A percentile compares a stretch with the other conserved stretches of the same genome.
Evolutionary conservation across 30 jellyfish, hydroid and myxozoan species (phyloP).

Genomic region (Aurelia aurita): DNA sequence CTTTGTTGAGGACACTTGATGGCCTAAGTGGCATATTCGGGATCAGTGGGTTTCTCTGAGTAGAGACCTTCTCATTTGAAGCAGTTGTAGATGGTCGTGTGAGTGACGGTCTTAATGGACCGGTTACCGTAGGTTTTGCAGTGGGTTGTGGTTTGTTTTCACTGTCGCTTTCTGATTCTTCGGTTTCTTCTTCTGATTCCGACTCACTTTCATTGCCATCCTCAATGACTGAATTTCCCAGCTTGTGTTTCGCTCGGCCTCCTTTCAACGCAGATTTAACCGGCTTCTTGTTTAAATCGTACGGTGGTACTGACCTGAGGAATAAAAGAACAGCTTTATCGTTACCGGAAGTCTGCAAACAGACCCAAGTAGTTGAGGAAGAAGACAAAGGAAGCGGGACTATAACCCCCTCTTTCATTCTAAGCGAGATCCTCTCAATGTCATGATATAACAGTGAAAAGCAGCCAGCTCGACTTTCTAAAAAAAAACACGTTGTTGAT

Average conservation of each 20-base stretch:
- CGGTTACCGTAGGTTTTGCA: constrained; percentile 13
- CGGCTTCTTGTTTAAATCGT: constrained; percentile 35
- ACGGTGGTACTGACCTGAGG: not conserved
- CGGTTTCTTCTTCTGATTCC: constrained; percentile 57
- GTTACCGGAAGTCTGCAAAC: no score
- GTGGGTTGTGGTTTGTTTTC: constrained; percentile 68
- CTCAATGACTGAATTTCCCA: constrained; percentile 33
- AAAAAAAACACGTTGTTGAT: no score
- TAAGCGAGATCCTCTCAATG: no score
- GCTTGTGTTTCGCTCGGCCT: constrained; percentile 52
- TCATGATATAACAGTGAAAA: no score
- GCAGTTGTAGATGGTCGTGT: constrained; percentile 59
- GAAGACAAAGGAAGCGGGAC: no score
- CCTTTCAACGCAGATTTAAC: constrained; percentile 82
- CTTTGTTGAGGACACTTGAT: constrained; percentile 41
- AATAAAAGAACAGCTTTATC: no score
- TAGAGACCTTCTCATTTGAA: constrained; percentile 56
- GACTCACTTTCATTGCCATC: constrained; percentile 36
- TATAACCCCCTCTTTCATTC: no score
- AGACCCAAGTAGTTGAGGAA: no score
- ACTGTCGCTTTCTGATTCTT: constrained; percentile 66
- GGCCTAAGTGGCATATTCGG: constrained; percentile 59
- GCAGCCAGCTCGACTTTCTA: no score
- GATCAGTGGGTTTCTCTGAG: constrained; percentile 53
- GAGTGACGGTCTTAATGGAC: constrained; percentile 72